Base-by-base conservation (phyloP, 2,113 vertebrate genomes). In the Agapornis roseicollis region DNA sequence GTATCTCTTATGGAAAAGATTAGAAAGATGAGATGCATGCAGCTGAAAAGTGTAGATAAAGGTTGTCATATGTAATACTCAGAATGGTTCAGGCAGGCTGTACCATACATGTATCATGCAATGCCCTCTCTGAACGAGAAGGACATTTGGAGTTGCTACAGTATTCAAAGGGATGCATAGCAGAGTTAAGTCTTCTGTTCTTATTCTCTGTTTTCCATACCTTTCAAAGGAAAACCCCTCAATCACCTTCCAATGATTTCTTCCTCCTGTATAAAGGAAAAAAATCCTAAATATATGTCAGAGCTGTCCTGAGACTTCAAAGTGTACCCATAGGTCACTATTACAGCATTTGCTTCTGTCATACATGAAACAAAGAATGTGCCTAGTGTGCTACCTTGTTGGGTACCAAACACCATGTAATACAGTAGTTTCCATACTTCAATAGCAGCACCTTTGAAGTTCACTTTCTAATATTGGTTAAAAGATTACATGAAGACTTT, bases 341-440 rank as follows among this genome's bases (percentile, higher is more conserved):
- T 28, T 29, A 18, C 10, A 71, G 11, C 29, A 47, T 52, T 86
- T 72, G 1, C 22, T n/a, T 42, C 35, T 42, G 9, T 29, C 44
- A 55, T 8, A 49, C 9, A 3, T 11, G 56, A 29, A 69, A 69
- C 52, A 42, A 61, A 55, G n/a, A 87, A 44, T 1, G 0, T 2
- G 29, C 9, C 27, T 61, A 5, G 7, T 39, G 6, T 1, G 5
- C 8, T 73, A 15, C 52, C 41, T 88, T 7, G 0, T 1, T 77
- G 63, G 64, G 52, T 84, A 31, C 37, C 44, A 83, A 83, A 71
- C 39, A 39, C 29, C 3, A 18, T 1, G 0, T 14, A 49, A 68
- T 29, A 1, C n/a, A 22, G 19, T 10, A 25, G 7, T 58, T 64
- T 81, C 76, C 64, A 86, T 23, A 28, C 17, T 60, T 70, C 1